phyloP scores from a whole-genome alignment of 2,113 vertebrate genomes.

The Rynchops niger region DNA sequence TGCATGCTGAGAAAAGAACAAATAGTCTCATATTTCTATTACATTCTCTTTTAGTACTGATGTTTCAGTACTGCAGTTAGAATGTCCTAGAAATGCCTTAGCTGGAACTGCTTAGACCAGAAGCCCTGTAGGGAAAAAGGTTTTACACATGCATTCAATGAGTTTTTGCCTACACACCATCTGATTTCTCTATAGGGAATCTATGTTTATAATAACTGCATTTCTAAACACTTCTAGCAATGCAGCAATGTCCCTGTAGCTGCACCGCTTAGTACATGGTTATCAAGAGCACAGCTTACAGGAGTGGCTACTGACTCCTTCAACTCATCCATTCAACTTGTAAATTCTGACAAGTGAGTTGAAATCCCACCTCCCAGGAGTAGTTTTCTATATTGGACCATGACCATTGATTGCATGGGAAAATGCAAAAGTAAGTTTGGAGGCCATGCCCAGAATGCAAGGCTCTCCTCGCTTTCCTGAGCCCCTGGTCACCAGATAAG shows the following conservation, averaged over 20 bases:
- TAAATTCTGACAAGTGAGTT: neutral
- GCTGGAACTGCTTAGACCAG: neutral
- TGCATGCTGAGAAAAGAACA: slow-evolving; percentile 6
- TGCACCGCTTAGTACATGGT: neutral
- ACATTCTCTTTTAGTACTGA: neutral
- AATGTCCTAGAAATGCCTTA: neutral
- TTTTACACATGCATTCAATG: neutral
- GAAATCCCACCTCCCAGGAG: neutral
- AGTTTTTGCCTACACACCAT: neutral
- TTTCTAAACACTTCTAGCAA: neutral
- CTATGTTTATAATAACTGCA: neutral
- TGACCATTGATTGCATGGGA: neutral
- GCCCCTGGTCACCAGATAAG: neutral
- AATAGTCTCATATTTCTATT: neutral
- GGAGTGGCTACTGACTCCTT: neutral
- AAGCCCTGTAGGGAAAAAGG: neutral
- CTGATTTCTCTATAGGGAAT: neutral
- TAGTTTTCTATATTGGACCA: neutral
- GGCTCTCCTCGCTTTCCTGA: neutral
- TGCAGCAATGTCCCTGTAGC: neutral
- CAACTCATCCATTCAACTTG: neutral
- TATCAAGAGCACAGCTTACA: neutral
- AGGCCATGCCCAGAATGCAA: neutral
- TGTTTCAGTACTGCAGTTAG: neutral
- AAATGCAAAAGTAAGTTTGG: neutral